Evolutionary conservation across 2,797 vertebrate species (phyloP).

Genomic region (Manis crassicaudata): DNA sequence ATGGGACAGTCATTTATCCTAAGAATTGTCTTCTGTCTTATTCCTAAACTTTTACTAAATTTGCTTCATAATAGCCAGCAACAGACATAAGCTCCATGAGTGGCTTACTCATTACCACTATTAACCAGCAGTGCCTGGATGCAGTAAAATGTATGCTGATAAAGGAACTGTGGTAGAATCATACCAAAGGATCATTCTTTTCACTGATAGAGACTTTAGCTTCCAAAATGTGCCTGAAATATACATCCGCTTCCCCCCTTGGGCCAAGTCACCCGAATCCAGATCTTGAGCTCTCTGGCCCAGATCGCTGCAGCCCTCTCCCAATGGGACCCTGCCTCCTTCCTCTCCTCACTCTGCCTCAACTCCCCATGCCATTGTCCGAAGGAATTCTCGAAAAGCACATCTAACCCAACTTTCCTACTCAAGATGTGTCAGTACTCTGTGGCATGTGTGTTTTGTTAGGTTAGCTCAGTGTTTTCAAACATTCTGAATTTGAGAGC

Average conservation of each 20-base stretch:
- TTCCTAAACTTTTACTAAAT: background rate
- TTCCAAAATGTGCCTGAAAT: background rate
- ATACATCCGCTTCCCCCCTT: background rate
- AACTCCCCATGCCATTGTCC: background rate
- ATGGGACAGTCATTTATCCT: background rate
- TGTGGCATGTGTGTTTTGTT: too few relatives aligned
- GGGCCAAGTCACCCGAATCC: background rate
- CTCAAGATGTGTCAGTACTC: background rate
- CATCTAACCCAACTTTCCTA: background rate
- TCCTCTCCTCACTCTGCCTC: background rate
- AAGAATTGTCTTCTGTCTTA: background rate
- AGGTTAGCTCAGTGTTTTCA: background rate
- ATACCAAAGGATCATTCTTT: background rate
- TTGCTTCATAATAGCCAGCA: background rate
- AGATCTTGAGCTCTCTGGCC: background rate
- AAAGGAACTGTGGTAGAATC: background rate
- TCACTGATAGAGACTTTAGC: background rate
- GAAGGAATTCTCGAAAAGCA: background rate
- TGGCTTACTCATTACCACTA: background rate
- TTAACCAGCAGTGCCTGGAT: background rate
- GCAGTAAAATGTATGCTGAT: background rate
- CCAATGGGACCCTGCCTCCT: background rate
- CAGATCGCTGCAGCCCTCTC: background rate
- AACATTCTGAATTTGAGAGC: background rate
- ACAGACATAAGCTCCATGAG: background rate